Evolutionary conservation across 2,113 vertebrate genomes (phyloP), one percentile per base, ranked within the genome.

Genomic region (Camarhynchus parvulus): DNA sequence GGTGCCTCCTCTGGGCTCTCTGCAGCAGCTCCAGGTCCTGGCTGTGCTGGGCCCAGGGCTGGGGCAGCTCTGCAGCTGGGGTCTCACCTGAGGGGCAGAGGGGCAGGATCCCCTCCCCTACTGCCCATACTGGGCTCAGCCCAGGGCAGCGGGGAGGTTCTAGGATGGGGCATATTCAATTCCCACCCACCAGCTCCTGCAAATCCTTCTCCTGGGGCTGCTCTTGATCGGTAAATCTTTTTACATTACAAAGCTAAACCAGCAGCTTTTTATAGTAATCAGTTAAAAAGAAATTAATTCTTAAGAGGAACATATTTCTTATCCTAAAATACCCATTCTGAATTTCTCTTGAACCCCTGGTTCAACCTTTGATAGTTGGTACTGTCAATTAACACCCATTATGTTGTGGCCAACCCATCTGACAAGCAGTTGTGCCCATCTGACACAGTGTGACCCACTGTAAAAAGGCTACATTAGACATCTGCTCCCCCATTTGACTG

Each of bases 401-500:
- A 59, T 75, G 31, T 58, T 14, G 3, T 75, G 53, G 66, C 67
- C n/a, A 56, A 8, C 58, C 8, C 78, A 41, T 61, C 89, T 94
- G 91, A 74, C 75, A 86, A 91, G 76, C 42, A 94, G 73, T 49
- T 88, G 39, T 66, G 62, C 77, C 81, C 61, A 47, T 90, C 77
- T 83, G 77, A 92, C 83, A 73, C 75, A 69, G 61, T 90, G 85
- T 63, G 87, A 44, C 77, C 46, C 44, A 35, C 56, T 78, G 49
- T 61, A 42, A 83, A 86, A 90, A 73, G 83, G 96, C 94, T 94
- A 67, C 30, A 78, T 93, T 83, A 89, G 92, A 68, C 88, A 94
- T 95, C 86, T 97, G 87, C 79, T 95, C 18, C 44, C 61, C 47
- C 13, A 17, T 90, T 84, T 86, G 91, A 94, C 76, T 84, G 90